Percentiles rank a stretch among this genome's conserved stretches.
Evolutionary conservation across 2,113 vertebrate species (phyloP).

Genomic region (Pseudopodoces humilis): DNA sequence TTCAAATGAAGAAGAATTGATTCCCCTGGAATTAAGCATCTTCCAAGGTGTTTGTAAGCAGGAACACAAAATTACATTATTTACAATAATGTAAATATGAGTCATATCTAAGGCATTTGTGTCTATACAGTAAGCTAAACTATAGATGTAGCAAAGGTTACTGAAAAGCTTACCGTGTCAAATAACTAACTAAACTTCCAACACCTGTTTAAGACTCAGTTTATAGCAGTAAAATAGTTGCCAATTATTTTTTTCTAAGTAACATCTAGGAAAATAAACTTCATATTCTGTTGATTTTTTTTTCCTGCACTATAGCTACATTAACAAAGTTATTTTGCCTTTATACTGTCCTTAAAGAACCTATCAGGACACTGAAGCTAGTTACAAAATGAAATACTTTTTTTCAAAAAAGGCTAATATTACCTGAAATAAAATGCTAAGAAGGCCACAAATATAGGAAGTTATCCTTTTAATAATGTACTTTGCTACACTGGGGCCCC

Average conservation of each 20-base stretch:
- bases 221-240: neutral
- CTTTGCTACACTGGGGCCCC: constrained; percentile 52
- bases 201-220: neutral
- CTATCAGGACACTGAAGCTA: neutral
- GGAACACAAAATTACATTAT: neutral
- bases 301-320: neutral
- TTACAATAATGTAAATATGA: neutral
- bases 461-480: constrained; percentile 73
- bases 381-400: neutral
- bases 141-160: neutral
- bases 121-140: neutral
- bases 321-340: neutral
- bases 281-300: neutral
- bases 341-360: neutral
- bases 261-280: neutral
- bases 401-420: neutral
- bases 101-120: neutral
- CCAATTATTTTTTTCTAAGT: neutral
- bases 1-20: neutral
- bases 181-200: neutral
- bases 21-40: neutral
- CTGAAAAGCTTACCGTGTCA: neutral
- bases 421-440: constrained; percentile 30
- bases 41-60: neutral
- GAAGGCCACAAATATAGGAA: constrained; percentile 41